Conservation (phyloP, 2,888 invertebrate genomes). For the Phania funesta region DNA sequence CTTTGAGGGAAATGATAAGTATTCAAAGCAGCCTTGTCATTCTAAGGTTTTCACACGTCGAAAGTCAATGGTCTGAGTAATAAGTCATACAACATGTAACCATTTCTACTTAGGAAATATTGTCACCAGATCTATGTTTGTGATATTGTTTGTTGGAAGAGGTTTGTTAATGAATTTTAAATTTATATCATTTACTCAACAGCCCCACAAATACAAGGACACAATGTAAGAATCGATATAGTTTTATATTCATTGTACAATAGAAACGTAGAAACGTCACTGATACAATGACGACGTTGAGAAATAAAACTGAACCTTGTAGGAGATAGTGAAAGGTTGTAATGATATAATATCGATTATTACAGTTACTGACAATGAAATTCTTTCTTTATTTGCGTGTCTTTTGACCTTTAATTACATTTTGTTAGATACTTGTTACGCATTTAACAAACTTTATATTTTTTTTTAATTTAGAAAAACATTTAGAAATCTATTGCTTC, state of each 20-base stretch:
- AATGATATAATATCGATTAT: no score
- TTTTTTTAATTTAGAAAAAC: no score
- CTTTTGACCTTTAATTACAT: no score
- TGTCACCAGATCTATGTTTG: background rate
- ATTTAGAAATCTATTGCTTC: no score
- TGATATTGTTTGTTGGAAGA: background rate
- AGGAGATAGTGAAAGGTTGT: no score
- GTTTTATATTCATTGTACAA: background rate
- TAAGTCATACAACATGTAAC: background rate
- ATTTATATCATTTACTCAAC: background rate
- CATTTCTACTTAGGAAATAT: background rate
- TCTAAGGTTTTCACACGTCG: background rate
- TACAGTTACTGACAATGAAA: no score
- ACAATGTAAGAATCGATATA: slow-evolving; percentile 1
- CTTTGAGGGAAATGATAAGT: background rate
- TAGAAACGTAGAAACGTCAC: background rate
- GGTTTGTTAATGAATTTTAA: background rate
- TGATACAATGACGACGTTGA: no score
- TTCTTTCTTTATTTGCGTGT: no score
- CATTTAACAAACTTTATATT: no score
- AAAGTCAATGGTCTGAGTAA: slow-evolving; percentile 38
- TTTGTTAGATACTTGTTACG: no score
- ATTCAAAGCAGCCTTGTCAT: slow-evolving; percentile 10
- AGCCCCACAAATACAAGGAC: background rate
- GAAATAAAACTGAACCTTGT: no score